These are phyloP conservation scores for Caenorhabditis virilis DNA, from an alignment of 2,888 invertebrate species.

Conservation along the genomic window DNA sequence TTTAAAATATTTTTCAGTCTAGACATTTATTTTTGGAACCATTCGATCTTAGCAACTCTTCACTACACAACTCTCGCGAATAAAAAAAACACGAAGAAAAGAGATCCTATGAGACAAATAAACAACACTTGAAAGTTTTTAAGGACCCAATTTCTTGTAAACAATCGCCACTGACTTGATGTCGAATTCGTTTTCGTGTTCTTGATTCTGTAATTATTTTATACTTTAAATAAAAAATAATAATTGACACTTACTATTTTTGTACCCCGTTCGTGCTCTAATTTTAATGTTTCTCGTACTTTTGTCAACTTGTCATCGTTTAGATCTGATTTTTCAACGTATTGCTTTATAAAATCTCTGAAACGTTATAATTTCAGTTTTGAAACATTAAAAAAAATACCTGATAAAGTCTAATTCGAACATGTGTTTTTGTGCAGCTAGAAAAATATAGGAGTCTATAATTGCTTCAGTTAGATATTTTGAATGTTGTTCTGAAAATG, in stretches of 20 bases:
- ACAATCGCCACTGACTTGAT: constrained; percentile 1
- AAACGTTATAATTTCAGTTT: neutral
- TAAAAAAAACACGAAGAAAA: no score
- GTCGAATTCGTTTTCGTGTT: neutral
- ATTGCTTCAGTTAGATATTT: constrained; percentile 13
- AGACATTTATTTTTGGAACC: no score
- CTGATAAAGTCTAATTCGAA: constrained; percentile 15
- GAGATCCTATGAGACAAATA: no score
- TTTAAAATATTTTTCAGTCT: no score
- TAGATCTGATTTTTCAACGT: constrained; percentile 13
- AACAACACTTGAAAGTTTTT: no score
- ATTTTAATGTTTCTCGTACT: constrained; percentile 7
- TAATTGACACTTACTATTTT: constrained; percentile 7
- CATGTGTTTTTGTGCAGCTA: constrained; percentile 1
- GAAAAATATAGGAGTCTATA: constrained; percentile 2
- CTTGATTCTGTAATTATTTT: no score
- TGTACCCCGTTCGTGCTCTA: constrained; percentile 9
- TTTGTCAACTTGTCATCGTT: neutral
- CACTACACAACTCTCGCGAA: no score
- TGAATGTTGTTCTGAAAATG: constrained; percentile 1
- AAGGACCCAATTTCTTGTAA: no score
- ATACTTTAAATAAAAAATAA: no score
- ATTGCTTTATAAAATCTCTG: constrained; percentile 5
- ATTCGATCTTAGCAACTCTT: no score
- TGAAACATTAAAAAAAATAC: constrained; percentile 1